Evolutionary conservation across 2,888 invertebrate genomes (phyloP).

Genomic region (Athetis lepigone): DNA sequence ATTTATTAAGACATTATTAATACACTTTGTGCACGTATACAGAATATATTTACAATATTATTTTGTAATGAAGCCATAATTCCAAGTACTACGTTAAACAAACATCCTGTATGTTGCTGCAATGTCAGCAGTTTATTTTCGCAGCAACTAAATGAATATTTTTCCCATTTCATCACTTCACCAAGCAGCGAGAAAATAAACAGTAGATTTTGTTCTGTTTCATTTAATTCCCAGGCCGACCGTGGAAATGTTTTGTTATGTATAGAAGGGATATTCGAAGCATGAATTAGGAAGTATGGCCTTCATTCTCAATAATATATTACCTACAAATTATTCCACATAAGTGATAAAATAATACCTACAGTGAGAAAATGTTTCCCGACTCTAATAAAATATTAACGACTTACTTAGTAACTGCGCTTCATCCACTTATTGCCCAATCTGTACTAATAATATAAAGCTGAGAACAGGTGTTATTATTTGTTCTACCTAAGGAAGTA

Average conservation of each 20-base stretch:
- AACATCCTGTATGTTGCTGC: background rate
- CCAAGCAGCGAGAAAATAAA: constrained; percentile 5
- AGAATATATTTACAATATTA: too few species aligned
- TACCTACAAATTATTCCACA: background rate
- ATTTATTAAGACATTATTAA: too few species aligned
- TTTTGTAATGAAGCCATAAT: too few species aligned
- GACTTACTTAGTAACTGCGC: background rate
- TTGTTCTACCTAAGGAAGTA: too few species aligned
- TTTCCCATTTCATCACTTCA: constrained; percentile 13
- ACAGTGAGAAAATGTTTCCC: background rate
- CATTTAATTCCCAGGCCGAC: background rate
- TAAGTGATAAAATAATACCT: constrained; percentile 3
- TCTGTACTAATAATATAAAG: too few species aligned
- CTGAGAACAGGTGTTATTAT: too few species aligned
- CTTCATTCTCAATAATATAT: background rate
- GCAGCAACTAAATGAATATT: constrained; percentile 22
- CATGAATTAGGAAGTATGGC: background rate
- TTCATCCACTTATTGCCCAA: too few species aligned
- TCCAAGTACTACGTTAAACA: too few species aligned
- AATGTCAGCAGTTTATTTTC: constrained; percentile 20
- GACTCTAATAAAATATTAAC: background rate
- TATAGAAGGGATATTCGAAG: background rate
- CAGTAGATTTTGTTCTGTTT: constrained; percentile 1
- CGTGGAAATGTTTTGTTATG: background rate
- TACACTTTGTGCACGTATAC: too few species aligned